Evolutionary conservation across 1,140 invertebrate genomes (phyloP).

Genomic region (Bombus balteatus): DNA sequence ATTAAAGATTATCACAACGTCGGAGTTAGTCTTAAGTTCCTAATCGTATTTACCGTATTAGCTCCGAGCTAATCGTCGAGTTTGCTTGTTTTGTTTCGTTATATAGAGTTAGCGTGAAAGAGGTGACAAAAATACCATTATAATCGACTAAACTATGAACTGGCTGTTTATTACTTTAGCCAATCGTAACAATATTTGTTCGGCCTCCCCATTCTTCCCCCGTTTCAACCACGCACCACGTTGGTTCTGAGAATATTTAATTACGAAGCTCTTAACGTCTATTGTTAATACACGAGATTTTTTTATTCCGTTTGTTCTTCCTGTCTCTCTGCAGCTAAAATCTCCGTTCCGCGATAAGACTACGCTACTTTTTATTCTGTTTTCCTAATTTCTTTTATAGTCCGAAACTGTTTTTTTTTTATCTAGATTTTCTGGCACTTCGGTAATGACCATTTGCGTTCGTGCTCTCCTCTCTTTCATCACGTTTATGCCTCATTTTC

Average conservation of each 20-base stretch:
- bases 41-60: conserved; percentile 12
- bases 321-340: conserved; percentile 9
- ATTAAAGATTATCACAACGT: conserved; percentile 56
- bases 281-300: conserved; percentile 14
- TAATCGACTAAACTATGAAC: conserved; percentile 39
- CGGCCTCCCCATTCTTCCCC: neutral
- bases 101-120: conserved; percentile 27
- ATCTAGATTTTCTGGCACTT: conserved; percentile 52
- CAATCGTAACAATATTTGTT: conserved; percentile 36
- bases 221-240: neutral
- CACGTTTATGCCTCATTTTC: no score
- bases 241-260: conserved; percentile 37
- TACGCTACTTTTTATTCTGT: conserved; percentile 25
- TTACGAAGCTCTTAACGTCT: conserved; percentile 42
- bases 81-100: neutral
- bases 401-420: conserved; percentile 24
- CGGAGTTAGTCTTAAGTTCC: conserved; percentile 35
- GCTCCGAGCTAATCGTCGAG: conserved; percentile 20
- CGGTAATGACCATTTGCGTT: conserved; percentile 41
- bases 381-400: neutral
- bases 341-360: neutral
- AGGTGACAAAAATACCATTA: conserved; percentile 41
- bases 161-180: conserved; percentile 33
- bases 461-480: no score
- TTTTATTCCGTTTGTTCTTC: neutral